Evolutionary conservation across 2,113 vertebrate genomes (phyloP).

Genomic region (Nothoprocta pentlandii): DNA sequence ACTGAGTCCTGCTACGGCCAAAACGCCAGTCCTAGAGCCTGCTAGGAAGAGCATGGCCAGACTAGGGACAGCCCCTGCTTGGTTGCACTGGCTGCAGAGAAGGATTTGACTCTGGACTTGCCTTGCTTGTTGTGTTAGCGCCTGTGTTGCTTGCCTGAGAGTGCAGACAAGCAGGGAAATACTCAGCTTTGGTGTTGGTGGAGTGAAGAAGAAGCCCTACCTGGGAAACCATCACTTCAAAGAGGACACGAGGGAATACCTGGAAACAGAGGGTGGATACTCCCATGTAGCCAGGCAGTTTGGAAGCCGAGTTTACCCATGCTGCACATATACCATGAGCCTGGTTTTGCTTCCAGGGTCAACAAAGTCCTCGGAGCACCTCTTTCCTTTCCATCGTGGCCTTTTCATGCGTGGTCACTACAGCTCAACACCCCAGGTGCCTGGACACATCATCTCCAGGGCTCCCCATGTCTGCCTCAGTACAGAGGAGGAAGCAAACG

Average conservation of each 20-base stretch:
- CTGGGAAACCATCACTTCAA: no score
- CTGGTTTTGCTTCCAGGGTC: background rate
- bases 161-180: no score
- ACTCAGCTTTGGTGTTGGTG: no score
- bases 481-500: background rate
- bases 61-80: background rate
- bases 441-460: background rate
- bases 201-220: no score
- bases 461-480: background rate
- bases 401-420: background rate
- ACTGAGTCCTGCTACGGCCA: background rate
- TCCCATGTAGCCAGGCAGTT: background rate
- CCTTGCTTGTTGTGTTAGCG: no score
- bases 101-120: background rate
- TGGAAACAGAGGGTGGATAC: background rate
- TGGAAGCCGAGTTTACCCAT: background rate
- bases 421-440: background rate
- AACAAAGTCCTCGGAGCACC: background rate
- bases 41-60: background rate
- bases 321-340: background rate
- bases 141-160: no score
- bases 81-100: background rate
- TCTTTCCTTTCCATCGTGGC: background rate
- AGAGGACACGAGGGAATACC: background rate
- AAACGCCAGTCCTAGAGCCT: fast-evolving